Evolutionary conservation across 2,113 vertebrate genomes (phyloP).

Genomic region (Calyptomena viridis): DNA sequence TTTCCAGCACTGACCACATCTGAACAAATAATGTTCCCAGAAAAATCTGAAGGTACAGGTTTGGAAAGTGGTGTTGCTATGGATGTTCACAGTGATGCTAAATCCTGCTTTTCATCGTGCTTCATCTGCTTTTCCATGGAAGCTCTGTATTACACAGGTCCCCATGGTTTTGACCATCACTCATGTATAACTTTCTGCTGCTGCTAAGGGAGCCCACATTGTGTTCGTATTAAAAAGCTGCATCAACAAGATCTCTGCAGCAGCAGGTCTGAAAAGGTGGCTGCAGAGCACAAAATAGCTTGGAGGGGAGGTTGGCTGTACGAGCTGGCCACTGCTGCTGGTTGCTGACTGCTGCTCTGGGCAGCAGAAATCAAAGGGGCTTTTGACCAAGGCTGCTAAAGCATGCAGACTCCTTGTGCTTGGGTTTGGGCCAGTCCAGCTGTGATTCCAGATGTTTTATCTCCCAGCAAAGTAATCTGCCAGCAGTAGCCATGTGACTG

Average conservation of each 20-base stretch:
- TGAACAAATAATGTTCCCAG: not conserved
- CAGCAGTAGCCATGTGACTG: not conserved
- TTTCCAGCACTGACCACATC: not conserved
- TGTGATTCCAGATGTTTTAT: not conserved
- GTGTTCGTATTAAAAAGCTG: not conserved
- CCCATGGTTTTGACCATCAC: not conserved
- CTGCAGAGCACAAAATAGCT: not conserved
- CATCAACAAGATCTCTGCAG: not conserved
- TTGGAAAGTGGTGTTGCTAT: not conserved
- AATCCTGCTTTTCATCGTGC: not conserved
- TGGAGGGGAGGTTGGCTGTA: not conserved
- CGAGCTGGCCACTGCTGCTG: not conserved
- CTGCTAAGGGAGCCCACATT: not conserved
- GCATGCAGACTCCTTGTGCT: rapidly evolving
- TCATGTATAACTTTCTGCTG: not conserved
- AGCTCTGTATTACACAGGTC: not conserved
- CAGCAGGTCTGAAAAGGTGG: not conserved
- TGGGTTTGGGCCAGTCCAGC: rapidly evolving
- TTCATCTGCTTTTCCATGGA: not conserved
- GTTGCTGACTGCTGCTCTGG: not conserved
- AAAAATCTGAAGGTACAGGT: not conserved
- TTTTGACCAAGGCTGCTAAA: not conserved
- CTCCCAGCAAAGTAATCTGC: not conserved
- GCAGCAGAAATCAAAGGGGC: not conserved
- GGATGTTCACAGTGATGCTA: not conserved